Percentiles rank a stretch among this genome's conserved stretches.
These are phyloP conservation scores for Standfussiana lucernea DNA, from an alignment of 2,888 invertebrate genomes.

Conservation along the genomic window DNA sequence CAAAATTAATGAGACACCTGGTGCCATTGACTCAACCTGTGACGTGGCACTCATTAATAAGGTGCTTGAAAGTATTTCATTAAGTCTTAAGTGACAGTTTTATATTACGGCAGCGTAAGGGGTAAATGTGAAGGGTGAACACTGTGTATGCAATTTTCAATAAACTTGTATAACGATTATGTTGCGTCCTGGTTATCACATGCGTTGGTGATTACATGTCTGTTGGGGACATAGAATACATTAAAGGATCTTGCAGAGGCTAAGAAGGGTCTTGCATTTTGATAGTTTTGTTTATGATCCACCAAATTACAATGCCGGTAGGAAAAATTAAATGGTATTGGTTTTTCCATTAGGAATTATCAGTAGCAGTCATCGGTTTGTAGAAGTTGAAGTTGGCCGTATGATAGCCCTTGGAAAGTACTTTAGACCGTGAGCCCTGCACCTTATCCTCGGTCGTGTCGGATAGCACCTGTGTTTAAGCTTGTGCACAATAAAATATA, in stretches of 20 bases:
- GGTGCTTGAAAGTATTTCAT: conserved; percentile 71
- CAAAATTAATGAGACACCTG: conserved; percentile 43
- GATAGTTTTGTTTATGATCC: too few species aligned
- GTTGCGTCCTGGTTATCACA: not conserved
- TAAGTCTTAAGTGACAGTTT: conserved; percentile 58
- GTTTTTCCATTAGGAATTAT: not conserved
- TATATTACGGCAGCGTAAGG: not conserved
- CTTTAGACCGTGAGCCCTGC: not conserved
- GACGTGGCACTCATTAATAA: conserved; percentile 39
- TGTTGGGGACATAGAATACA: not conserved
- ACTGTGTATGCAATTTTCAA: not conserved
- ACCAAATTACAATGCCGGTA: not conserved
- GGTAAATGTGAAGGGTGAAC: not conserved
- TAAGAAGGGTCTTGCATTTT: too few species aligned
- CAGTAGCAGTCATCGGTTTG: not conserved
- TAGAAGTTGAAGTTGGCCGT: not conserved
- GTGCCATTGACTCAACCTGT: conserved; percentile 32
- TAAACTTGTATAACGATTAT: not conserved
- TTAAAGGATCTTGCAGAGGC: too few species aligned
- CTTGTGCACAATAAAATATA: not conserved
- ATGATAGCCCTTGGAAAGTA: not conserved
- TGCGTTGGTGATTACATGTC: not conserved
- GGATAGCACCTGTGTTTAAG: not conserved
- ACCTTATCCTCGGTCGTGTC: not conserved
- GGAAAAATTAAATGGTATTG: not conserved